Base-by-base conservation (phyloP, 2,113 vertebrate species). In the Stigmatopora argus region DNA sequence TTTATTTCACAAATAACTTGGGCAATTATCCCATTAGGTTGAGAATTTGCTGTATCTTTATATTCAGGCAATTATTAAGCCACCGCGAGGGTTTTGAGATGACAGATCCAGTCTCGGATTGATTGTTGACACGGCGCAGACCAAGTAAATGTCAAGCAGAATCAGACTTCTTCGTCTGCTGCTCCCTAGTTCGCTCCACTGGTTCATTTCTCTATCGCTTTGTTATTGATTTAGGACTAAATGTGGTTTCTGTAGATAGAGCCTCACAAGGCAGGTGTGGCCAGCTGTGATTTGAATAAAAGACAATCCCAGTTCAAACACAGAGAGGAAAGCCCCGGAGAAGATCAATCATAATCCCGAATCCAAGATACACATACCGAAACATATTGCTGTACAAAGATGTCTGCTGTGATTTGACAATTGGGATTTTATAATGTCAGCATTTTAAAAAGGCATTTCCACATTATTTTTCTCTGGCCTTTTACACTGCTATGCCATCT, bases 221-320 rank as follows among this genome's bases (percentile, higher is more conserved):
- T 74, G 56, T 21, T 74, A 82, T 82, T 82, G 79, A 84, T 81
- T 78, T 72, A 75, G 77, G 72, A 61, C 64, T 57, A 74, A 71
- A 68, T 69, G 67, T 62, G 68, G 70, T 79, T 59, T 81, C 75
- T 77, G 58, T 63, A 65, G 79, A 76, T 44, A 69, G 73, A 74
- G 34, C 19, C 19, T 19, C 18, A 53, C 23, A 47, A 71, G 17
- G 73, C 61, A 79, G 68, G 72, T 74, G 68, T 14, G 10, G 74
- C 65, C 45, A 45, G 64, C 59, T 65, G 69, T 72, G 65, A 83
- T 83, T 76, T 82, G 63, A 86, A 79, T 84, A 62, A 71, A 79
- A 84, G 63, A 72, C 74, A 64, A 64, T 67, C 68, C 63, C 44
- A 45, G 65, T 61, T 81, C 68, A 73, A 75, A 68, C 70, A 66